A percentile compares a stretch with the other conserved stretches of the same genome.
Conservation (phyloP, 2,888 invertebrate genomes). For the Ommatoiulus sabulosus region DNA sequence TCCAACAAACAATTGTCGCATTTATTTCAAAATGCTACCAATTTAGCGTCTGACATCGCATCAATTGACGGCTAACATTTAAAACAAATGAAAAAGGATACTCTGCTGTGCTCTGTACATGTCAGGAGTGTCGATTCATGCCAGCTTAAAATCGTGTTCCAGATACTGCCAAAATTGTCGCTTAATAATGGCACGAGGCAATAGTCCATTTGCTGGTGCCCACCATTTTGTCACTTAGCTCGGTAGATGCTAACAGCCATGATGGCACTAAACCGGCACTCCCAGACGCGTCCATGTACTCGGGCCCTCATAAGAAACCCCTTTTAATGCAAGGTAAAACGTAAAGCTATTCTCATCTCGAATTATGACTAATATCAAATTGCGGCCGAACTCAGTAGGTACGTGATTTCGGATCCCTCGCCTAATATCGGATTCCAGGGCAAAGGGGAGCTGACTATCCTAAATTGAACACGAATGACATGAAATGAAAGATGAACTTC, state of each 20-base stretch:
- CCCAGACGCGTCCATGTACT: not conserved
- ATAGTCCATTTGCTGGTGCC: too few species aligned
- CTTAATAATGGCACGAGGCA: not conserved
- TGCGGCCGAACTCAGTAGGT: not conserved
- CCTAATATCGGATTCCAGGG: not conserved
- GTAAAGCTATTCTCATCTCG: slow-evolving; percentile 5
- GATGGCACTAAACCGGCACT: not conserved
- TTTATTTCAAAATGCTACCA: not conserved
- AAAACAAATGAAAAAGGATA: not conserved
- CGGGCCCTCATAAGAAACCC: not conserved
- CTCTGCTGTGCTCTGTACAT: not conserved
- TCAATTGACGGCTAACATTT: not conserved
- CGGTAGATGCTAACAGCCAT: too few species aligned
- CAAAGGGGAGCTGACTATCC: not conserved
- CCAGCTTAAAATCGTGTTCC: not conserved
- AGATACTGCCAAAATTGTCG: not conserved
- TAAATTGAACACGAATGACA: not conserved
- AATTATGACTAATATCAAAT: slow-evolving; percentile 14
- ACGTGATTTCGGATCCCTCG: not conserved
- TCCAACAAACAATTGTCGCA: not conserved
- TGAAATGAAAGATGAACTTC: slow-evolving; percentile 18
- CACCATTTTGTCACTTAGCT: too few species aligned
- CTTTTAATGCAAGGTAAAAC: not conserved
- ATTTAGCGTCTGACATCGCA: not conserved
- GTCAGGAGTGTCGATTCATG: not conserved